Percentiles rank a stretch among this genome's conserved stretches.
Conservation (phyloP, 2,888 invertebrate genomes). For the Epiblema foenella region DNA sequence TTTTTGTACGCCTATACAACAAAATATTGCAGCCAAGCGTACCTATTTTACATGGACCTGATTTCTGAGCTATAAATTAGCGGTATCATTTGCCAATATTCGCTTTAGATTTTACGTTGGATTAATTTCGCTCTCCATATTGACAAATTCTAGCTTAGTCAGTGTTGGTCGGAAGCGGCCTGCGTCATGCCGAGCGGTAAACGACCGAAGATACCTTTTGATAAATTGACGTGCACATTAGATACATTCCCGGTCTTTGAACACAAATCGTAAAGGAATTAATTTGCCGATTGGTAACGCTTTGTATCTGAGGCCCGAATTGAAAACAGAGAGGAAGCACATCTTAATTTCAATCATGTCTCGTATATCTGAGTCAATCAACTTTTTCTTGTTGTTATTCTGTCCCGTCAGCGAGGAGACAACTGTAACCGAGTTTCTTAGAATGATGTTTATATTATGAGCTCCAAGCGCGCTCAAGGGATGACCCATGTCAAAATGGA, state of each 20-base stretch:
- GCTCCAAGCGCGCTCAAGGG: too few species aligned
- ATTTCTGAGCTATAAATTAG: background rate
- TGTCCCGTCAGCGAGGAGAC: too few species aligned
- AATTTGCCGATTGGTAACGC: too few species aligned
- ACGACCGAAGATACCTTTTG: background rate
- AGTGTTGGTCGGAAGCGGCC: background rate
- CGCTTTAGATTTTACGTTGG: slow-evolving; percentile 1
- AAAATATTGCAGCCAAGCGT: background rate
- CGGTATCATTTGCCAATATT: slow-evolving; percentile 1
- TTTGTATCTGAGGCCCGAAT: too few species aligned
- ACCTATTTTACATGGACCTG: background rate
- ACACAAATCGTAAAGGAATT: background rate
- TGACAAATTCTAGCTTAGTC: slow-evolving; percentile 1
- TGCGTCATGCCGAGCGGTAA: background rate
- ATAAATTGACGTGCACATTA: background rate
- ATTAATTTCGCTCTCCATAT: slow-evolving; percentile 2
- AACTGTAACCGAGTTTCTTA: too few species aligned
- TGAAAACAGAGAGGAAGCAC: too few species aligned
- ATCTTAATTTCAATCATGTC: too few species aligned
- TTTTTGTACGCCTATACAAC: too few species aligned
- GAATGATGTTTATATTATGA: too few species aligned
- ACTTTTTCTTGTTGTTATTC: too few species aligned
- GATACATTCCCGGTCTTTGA: background rate
- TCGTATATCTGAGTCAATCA: too few species aligned
- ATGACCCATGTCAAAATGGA: too few species aligned